A percentile compares a stretch with the other conserved stretches of the same genome.
phyloP scores from a whole-genome alignment of 2,113 vertebrate genomes.

The Syngnathus scovelli region DNA sequence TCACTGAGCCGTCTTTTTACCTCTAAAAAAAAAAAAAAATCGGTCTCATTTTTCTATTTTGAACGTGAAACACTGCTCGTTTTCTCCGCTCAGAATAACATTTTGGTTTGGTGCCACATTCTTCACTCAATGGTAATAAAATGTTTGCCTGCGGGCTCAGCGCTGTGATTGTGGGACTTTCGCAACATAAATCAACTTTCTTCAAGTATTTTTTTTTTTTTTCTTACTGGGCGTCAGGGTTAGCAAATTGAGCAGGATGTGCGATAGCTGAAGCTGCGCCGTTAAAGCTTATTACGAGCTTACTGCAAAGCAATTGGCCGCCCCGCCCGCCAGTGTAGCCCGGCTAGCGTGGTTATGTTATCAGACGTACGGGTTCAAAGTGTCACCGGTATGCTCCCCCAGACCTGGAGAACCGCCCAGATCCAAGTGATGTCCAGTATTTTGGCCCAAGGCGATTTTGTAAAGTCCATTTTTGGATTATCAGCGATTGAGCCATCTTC shows the following conservation, averaged over 20 bases:
- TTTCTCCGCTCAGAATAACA: background rate
- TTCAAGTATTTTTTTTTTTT: background rate
- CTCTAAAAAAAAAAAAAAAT: background rate
- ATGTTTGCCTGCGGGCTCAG: background rate
- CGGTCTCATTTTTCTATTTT: background rate
- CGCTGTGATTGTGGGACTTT: background rate
- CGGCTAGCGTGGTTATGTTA: slow-evolving; percentile 4
- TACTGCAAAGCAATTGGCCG: slow-evolving; percentile 29
- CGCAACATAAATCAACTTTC: background rate
- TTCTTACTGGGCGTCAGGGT: background rate
- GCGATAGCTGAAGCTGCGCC: slow-evolving; percentile 13
- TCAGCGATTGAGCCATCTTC: slow-evolving; percentile 45
- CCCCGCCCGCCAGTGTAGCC: background rate
- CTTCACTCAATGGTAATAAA: background rate
- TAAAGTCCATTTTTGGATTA: slow-evolving; percentile 36
- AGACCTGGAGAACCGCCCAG: background rate
- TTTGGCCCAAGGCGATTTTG: too few relatives aligned
- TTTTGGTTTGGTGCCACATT: background rate
- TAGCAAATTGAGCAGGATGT: slow-evolving; percentile 20
- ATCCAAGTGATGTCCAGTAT: too few relatives aligned
- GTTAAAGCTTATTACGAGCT: slow-evolving; percentile 55
- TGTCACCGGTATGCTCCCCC: background rate
- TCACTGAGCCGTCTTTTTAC: background rate
- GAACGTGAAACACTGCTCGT: background rate
- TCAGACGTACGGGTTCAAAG: background rate